Percentiles rank a stretch among this genome's conserved stretches.
These are phyloP conservation scores for Eufriesea mexicana DNA, from an alignment of 1,140 invertebrate genomes.

Conservation along the genomic window DNA sequence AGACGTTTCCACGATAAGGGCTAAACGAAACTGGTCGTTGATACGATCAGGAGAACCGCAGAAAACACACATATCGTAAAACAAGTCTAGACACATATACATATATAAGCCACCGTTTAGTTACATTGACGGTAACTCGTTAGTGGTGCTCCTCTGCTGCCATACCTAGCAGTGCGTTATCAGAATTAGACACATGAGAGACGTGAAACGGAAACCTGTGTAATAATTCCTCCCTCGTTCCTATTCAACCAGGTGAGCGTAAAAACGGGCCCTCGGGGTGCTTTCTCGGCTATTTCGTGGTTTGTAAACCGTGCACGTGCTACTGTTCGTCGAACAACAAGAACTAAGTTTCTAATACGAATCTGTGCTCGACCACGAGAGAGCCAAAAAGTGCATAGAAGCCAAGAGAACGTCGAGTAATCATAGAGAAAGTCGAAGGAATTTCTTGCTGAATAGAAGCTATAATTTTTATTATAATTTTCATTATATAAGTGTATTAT, in stretches of 20 bases:
- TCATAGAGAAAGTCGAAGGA: not conserved
- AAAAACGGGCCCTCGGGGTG: not conserved
- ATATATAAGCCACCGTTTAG: constrained; percentile 48
- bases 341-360: not conserved
- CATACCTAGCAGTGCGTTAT: constrained; percentile 61
- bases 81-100: constrained; percentile 19
- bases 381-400: not conserved
- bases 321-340: not conserved
- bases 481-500: too few relatives aligned
- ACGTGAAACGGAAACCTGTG: constrained; percentile 18
- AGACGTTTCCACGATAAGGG: too few relatives aligned
- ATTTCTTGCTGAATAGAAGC: not conserved
- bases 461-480: not conserved
- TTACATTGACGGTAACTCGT: constrained; percentile 53
- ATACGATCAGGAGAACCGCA: constrained; percentile 34
- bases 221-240: constrained; percentile 27
- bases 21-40: not conserved
- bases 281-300: constrained; percentile 1
- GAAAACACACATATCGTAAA: not conserved
- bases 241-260: not conserved
- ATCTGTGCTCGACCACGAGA: not conserved
- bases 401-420: not conserved
- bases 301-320: not conserved
- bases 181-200: constrained; percentile 58
- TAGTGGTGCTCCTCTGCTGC: constrained; percentile 60